phyloP scores from a whole-genome alignment of 2,113 vertebrate species.

The Peromyscus polionotus region DNA sequence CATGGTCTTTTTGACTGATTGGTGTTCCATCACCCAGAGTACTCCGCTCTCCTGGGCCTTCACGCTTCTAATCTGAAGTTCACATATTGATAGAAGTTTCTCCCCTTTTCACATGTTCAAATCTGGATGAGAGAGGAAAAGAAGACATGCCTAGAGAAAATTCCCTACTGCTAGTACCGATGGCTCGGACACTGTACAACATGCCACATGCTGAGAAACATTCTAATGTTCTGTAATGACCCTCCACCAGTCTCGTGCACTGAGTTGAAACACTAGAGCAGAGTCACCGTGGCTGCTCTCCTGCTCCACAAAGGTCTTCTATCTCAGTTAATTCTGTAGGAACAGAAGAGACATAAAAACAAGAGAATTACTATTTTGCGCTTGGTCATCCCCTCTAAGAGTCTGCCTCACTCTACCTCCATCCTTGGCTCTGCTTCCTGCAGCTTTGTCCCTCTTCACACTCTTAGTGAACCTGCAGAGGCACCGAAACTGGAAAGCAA shows the following conservation, averaged over 20 bases:
- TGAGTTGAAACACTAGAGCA: background rate
- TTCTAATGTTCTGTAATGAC: background rate
- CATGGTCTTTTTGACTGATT: background rate
- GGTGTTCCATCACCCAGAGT: background rate
- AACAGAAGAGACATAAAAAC: background rate
- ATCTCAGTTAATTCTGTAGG: background rate
- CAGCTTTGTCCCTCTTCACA: background rate
- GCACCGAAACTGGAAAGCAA: background rate
- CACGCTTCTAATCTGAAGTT: background rate
- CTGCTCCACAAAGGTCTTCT: background rate
- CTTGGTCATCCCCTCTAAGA: background rate
- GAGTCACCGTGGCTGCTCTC: background rate
- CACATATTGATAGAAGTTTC: background rate
- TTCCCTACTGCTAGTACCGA: background rate
- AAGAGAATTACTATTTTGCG: background rate
- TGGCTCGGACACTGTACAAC: background rate
- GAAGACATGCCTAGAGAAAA: background rate
- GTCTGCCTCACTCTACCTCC: too few species aligned
- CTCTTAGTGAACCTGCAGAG: background rate
- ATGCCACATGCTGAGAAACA: background rate
- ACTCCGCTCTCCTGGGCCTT: background rate
- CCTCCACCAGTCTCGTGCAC: background rate
- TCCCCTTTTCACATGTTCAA: background rate
- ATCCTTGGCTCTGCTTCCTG: background rate
- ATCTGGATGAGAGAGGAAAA: background rate